Evolutionary conservation across 2,797 vertebrate genomes (phyloP).

Genomic region (Halcyon badia): DNA sequence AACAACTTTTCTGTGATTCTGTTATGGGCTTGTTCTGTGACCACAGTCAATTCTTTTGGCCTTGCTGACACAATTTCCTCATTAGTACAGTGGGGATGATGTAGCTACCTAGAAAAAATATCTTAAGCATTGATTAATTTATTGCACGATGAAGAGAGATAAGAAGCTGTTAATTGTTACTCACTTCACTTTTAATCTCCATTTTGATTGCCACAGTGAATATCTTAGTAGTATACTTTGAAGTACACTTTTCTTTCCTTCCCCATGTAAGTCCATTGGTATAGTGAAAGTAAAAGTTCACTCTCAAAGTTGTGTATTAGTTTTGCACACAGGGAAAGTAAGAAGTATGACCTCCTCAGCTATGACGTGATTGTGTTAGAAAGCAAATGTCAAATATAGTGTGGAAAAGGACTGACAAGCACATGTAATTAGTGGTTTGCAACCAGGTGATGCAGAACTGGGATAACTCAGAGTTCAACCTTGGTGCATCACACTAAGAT

Average conservation of each 20-base stretch:
- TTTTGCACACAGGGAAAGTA: background rate
- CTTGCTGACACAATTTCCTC: background rate
- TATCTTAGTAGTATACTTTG: background rate
- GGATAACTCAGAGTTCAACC: background rate
- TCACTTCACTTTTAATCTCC: background rate
- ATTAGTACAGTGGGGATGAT: background rate
- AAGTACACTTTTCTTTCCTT: background rate
- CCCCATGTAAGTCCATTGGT: background rate
- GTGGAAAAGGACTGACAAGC: background rate
- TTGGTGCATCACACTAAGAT: background rate
- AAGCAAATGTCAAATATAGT: background rate
- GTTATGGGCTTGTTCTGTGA: background rate
- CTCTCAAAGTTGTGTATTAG: background rate
- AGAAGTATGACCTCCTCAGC: background rate
- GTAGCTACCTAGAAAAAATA: background rate
- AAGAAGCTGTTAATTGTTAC: background rate
- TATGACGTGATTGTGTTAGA: rapidly evolving
- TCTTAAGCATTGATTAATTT: background rate
- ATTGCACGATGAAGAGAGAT: background rate
- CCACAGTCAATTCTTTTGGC: background rate
- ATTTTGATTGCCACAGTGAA: background rate
- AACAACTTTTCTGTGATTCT: background rate
- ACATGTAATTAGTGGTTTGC: background rate
- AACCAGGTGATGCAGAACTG: rapidly evolving
- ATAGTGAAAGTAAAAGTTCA: background rate